Conservation (phyloP, 64 coral and sea anemone species). For the Pachyseris speciosa region DNA sequence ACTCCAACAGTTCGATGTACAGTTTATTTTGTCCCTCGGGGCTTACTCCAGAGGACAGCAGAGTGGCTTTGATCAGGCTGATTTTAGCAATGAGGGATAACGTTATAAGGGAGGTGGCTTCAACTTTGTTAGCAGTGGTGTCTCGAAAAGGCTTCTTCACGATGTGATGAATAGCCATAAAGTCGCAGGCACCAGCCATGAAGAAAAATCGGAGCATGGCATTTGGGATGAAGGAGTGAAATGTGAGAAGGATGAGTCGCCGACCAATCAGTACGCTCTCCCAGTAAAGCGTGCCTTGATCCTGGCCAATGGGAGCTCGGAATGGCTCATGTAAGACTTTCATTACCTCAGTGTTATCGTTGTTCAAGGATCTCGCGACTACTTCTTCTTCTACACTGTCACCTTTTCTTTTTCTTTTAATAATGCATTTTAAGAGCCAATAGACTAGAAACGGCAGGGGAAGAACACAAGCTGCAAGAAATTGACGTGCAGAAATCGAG, state of each 20-base stretch:
- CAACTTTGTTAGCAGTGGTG: slow-evolving; percentile 33
- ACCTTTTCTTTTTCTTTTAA: neutral
- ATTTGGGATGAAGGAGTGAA: slow-evolving; percentile 63
- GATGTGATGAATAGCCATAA: slow-evolving; percentile 60
- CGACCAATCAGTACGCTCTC: slow-evolving; percentile 86
- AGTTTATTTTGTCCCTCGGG: slow-evolving; percentile 30
- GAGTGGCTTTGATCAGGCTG: slow-evolving; percentile 58
- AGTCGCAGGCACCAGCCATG: slow-evolving; percentile 36
- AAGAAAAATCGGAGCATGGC: slow-evolving; percentile 41
- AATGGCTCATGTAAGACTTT: slow-evolving; percentile 68
- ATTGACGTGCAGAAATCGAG: slow-evolving; percentile 15
- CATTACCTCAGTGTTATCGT: slow-evolving; percentile 2
- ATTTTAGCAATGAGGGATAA: slow-evolving; percentile 62
- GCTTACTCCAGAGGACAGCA: slow-evolving; percentile 40
- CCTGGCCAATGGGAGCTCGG: neutral
- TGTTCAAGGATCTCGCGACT: neutral
- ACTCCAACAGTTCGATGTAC: slow-evolving; percentile 39
- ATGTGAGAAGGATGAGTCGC: slow-evolving; percentile 57
- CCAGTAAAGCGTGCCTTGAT: slow-evolving; percentile 72
- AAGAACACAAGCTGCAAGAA: slow-evolving; percentile 67
- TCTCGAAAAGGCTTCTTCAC: slow-evolving; percentile 45
- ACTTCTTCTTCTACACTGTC: neutral
- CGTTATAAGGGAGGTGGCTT: slow-evolving; percentile 37
- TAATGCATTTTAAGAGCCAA: slow-evolving; percentile 41
- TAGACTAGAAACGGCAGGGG: slow-evolving; percentile 75